Evolutionary conservation across 53 echinoderm and acorn worm species (phyloP), one percentile per base, ranked within the genome.

Genomic region (Temnopleurus reevesii): DNA sequence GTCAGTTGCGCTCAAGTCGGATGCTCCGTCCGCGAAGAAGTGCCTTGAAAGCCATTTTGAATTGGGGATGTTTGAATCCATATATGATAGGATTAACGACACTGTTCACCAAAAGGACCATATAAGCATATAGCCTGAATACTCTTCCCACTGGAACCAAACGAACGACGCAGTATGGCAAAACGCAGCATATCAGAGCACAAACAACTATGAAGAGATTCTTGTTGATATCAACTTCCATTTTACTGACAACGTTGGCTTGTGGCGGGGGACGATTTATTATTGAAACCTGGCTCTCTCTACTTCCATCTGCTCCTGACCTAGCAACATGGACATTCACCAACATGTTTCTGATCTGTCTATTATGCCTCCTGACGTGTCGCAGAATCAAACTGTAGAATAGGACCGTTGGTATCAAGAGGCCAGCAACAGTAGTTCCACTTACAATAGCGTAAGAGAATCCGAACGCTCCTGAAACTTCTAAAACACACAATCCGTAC

Each of bases 11-110:
- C 4, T 49, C 49, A 49, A 49, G 49, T 19, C 17, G 24, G 18
- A 27, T 24, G 5, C 8, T 19, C 8, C 0, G 23, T 9, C 59
- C 13, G 53, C 8, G 13, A 2, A 76, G 18, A 21, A 76, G 1
- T 3, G 7, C 10, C 41, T 25, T 41, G 76, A 76, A 76, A 24
- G 43, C 45, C 2, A 41, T 34, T 25, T 76, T 19, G 35, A 76
- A 76, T n/a, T 15, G 30, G 45, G 45, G 41, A 10, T 76, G 76
- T 5, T 76, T 76, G 1, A 76, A 21, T 8, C 76, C 76, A 25
- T 76, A 76, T n/a, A 76, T 76, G 44, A 76, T 41, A 5, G 76
- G 76, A 17, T 76, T 76, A 19, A 76, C 44, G 2, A 34, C 76
- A 10, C 33, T 44, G 44, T 45, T 76, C 7, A 2, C 34, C 30